Conservation (phyloP, 1,140 invertebrate species). For the Anastatus disparis region DNA sequence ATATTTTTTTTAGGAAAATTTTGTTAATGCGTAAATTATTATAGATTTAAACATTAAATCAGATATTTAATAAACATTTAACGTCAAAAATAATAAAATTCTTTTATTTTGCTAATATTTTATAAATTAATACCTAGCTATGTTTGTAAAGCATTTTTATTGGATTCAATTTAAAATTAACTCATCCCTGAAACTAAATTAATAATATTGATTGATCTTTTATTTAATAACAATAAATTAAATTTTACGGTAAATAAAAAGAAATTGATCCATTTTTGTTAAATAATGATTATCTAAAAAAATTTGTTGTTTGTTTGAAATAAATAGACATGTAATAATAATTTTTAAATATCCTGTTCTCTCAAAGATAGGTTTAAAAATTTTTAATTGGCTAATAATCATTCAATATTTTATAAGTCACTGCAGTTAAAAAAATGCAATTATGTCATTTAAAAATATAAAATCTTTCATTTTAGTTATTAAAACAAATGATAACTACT, state of each 20-base stretch:
- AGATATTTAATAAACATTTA: slow-evolving; percentile 2
- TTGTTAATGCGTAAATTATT: slow-evolving; percentile 24
- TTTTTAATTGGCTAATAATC: no score
- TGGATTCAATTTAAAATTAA: no score
- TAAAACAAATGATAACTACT: no score
- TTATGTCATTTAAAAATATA: no score
- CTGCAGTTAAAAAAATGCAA: no score
- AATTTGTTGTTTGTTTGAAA: not conserved
- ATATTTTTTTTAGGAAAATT: slow-evolving; percentile 25
- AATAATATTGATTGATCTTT: not conserved
- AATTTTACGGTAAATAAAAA: not conserved
- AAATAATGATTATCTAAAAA: not conserved
- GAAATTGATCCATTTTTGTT: not conserved
- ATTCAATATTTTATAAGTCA: no score
- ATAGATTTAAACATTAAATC: not conserved
- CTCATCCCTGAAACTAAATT: not conserved
- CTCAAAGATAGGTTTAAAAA: no score
- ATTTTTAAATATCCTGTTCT: no score
- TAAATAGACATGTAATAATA: no score
- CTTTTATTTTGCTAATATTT: not conserved
- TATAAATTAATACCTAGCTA: not conserved
- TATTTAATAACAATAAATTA: not conserved
- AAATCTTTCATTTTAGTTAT: no score
- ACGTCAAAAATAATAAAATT: not conserved
- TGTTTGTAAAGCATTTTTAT: no score